Evolutionary conservation across 2,113 vertebrate genomes (phyloP).

Genomic region (Cyphomyrus discorhynchus): DNA sequence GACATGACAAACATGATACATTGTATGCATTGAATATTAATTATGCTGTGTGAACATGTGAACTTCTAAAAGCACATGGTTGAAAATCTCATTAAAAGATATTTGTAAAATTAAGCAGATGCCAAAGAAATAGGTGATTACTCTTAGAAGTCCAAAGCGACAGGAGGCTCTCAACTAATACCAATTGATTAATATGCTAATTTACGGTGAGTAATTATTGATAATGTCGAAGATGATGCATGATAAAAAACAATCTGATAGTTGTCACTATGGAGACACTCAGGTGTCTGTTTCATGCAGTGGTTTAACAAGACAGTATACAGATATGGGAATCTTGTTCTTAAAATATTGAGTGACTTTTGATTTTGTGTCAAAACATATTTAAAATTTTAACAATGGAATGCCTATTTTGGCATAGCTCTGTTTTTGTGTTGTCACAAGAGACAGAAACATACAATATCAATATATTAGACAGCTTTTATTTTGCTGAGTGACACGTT

Average conservation of each 20-base stretch:
- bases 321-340: conserved; percentile 44
- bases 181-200: not conserved
- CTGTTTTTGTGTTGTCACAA: conserved; percentile 54
- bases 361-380: conserved; percentile 67
- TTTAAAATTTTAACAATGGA: conserved; percentile 60
- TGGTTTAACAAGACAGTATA: conserved; percentile 57
- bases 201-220: not conserved
- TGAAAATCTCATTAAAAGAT: not conserved
- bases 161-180: not conserved
- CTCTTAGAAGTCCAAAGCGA: not conserved
- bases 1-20: not conserved
- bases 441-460: conserved; percentile 44
- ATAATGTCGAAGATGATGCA: conserved; percentile 37
- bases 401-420: conserved; percentile 43
- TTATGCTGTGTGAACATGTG: not conserved
- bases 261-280: conserved; percentile 48
- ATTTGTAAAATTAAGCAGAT: not conserved
- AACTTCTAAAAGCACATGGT: not conserved
- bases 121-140: not conserved
- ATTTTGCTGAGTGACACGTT: conserved; percentile 55
- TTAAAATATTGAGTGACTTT: conserved; percentile 55
- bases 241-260: conserved; percentile 44
- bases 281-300: conserved; percentile 51
- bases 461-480: conserved; percentile 48
- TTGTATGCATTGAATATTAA: not conserved